Base-by-base conservation (phyloP, 2,113 vertebrate species). In the Chloroceryle aenea region DNA sequence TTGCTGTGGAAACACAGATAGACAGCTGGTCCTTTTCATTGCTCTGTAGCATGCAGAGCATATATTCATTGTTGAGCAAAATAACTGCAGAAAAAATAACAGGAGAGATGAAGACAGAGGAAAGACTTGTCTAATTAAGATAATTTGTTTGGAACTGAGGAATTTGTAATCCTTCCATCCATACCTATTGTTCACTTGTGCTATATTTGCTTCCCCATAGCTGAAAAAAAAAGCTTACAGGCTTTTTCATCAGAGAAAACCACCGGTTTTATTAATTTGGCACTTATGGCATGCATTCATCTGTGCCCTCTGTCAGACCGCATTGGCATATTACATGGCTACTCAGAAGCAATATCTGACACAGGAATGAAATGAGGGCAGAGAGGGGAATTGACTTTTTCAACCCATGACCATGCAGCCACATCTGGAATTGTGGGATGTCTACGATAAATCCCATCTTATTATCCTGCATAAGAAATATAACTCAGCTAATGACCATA, bases 71-170 rank as follows among this genome's bases (percentile, higher is more conserved):
- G 79, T 66, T 72, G 86, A 95, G 74, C 79, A 47, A 95, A 97
- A 97, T 96, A 97, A 96, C 89, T 78, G 85, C 87, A 91, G 62
- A 9, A n/a, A 58, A 76, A 86, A 64, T n/a, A 67, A 75, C 74
- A 20, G 9, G 6, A 56, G n/a, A 69, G 20, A 86, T 38, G 15
- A 85, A 73, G 88, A 80, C 72, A 93, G 89, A 96, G 91, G 40
- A 94, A 92, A 59, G 75, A 78, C 12, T 94, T 92, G 45, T 47
- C 67, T 94, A 97, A 96, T 96, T 96, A 95, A 94, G 90, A 93
- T 86, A 94, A 97, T 96, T 97, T 97, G 87, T 97, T 97, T 96
- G 61, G 15, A 73, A 95, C 32, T 47, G 58, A 64, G 74, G 61
- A 91, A 96, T 94, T 32, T 91, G 85, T 94, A 94, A 90, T 87